Evolutionary conservation across 2,888 invertebrate genomes (phyloP).

Genomic region (Apamea anceps): DNA sequence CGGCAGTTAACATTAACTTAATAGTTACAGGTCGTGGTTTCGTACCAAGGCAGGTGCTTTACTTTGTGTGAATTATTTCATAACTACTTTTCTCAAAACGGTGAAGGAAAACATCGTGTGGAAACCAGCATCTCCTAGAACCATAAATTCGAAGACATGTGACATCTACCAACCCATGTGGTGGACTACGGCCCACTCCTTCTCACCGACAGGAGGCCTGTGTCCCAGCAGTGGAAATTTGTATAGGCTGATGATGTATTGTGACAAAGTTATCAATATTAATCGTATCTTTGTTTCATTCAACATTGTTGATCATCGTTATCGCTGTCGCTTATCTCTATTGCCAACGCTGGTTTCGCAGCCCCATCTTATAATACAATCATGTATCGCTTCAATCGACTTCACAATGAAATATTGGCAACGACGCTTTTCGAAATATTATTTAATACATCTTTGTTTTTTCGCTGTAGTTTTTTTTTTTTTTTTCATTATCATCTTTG

Average conservation of each 20-base stretch:
- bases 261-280: too few relatives aligned
- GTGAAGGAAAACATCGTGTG: too few relatives aligned
- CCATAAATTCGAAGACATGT: too few relatives aligned
- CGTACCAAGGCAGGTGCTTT: too few relatives aligned
- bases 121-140: too few relatives aligned
- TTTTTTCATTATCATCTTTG: neutral
- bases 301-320: neutral
- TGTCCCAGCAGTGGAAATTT: too few relatives aligned
- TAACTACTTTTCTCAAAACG: too few relatives aligned
- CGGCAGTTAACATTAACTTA: too few relatives aligned
- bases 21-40: too few relatives aligned
- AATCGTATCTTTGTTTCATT: neutral
- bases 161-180: neutral
- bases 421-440: neutral
- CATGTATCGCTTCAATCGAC: neutral
- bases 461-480: neutral
- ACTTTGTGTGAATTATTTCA: too few relatives aligned
- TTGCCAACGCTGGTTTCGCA: neutral
- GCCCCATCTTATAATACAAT: neutral
- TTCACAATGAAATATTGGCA: conserved; percentile 25
- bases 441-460: neutral
- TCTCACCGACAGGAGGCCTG: too few relatives aligned
- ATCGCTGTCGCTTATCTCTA: neutral
- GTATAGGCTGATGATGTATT: neutral
- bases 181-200: neutral